Conservation (phyloP, 2,888 invertebrate species). For the Habroteleia sp. region DNA sequence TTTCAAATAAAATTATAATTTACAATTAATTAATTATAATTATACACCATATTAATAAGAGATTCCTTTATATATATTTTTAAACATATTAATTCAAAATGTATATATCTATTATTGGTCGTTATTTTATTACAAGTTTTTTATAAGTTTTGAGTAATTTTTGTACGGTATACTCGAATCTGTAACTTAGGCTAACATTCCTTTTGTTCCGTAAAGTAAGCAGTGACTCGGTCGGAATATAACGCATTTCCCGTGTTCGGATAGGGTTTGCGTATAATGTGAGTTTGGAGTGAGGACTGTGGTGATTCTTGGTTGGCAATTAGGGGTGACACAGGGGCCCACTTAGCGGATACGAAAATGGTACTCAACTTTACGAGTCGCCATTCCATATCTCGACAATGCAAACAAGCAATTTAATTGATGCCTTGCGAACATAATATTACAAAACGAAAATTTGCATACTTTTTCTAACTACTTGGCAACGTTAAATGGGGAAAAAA, state of each 20-base stretch:
- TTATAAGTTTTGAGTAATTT: conserved; percentile 5
- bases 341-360: conserved; percentile 72
- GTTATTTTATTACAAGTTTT: too few relatives aligned
- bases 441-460: conserved; percentile 18
- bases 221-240: conserved; percentile 61
- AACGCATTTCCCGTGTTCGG: conserved; percentile 72
- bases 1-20: too few relatives aligned
- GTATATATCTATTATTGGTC: too few relatives aligned
- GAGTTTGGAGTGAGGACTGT: conserved; percentile 64
- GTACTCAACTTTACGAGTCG: conserved; percentile 68
- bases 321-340: conserved; percentile 74
- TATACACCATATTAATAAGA: too few relatives aligned
- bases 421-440: conserved; percentile 27
- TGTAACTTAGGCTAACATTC: conserved; percentile 35
- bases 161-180: conserved; percentile 3
- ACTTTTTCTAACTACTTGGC: conserved; percentile 19
- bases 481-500: conserved; percentile 25
- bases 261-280: conserved; percentile 64
- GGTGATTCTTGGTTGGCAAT: conserved; percentile 75
- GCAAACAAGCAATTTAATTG: conserved; percentile 47
- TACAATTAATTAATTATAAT: too few relatives aligned
- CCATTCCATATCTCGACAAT: conserved; percentile 56
- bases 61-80: too few relatives aligned
- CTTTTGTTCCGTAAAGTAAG: conserved; percentile 51
- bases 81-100: neutral